phyloP scores from a whole-genome alignment of 92 coral and sea anemone genomes.

The Porites lobata region DNA sequence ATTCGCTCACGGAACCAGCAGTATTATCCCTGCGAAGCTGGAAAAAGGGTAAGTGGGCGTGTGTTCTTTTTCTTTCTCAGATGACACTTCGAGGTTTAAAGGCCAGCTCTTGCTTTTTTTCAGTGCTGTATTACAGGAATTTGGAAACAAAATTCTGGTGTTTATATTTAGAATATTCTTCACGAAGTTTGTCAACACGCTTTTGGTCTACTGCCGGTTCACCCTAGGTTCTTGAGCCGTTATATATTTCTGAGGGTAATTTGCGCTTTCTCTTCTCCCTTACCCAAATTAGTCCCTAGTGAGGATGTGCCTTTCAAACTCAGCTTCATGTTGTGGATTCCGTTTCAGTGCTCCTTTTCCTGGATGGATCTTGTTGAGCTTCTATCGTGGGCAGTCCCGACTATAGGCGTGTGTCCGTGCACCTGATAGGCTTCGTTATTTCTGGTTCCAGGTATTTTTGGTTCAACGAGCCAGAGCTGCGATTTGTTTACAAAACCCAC shows the following conservation, averaged over 20 bases:
- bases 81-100: not conserved
- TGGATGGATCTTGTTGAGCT: slow-evolving; percentile 58
- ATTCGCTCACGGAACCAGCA: slow-evolving; percentile 44
- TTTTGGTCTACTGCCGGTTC: slow-evolving; percentile 42
- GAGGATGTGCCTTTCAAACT: slow-evolving; percentile 62
- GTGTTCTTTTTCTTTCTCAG: not conserved
- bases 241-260: slow-evolving; percentile 41
- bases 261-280: slow-evolving; percentile 26
- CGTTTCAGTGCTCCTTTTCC: not conserved
- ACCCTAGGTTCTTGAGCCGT: slow-evolving; percentile 49
- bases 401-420: slow-evolving; percentile 57
- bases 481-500: slow-evolving; percentile 70
- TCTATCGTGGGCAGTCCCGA: slow-evolving; percentile 62
- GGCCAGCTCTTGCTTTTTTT: not conserved
- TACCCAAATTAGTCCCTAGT: too few species aligned
- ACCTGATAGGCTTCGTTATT: slow-evolving; percentile 25
- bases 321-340: slow-evolving; percentile 57
- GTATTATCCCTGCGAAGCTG: slow-evolving; percentile 36
- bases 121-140: not conserved
- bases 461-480: slow-evolving; percentile 31
- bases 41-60: not conserved
- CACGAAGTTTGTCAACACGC: slow-evolving; percentile 27
- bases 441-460: too few species aligned
- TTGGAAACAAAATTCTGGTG: not conserved
- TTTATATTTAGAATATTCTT: slow-evolving; percentile 1